phyloP scores from a whole-genome alignment of 2,888 invertebrate species.

The Ptychoptera contaminata region DNA sequence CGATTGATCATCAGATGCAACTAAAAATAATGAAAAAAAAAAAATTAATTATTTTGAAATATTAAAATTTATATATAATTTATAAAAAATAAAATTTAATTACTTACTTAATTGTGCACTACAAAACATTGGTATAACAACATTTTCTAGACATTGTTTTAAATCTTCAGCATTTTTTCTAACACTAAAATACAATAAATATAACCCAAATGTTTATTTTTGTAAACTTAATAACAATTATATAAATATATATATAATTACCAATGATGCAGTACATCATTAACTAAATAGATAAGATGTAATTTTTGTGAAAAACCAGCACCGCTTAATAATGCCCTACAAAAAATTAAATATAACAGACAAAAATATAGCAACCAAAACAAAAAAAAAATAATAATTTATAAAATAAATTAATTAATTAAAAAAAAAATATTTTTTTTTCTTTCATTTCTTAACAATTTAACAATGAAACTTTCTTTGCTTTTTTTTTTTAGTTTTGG shows the following conservation, averaged over 20 bases:
- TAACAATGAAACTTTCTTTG: neutral
- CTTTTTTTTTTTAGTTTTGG: neutral
- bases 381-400: neutral
- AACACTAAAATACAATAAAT: slow-evolving; percentile 47
- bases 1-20: slow-evolving; percentile 74
- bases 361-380: neutral
- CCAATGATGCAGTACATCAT: slow-evolving; percentile 97
- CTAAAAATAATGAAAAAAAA: slow-evolving; percentile 30
- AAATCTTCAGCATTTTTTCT: slow-evolving; percentile 89
- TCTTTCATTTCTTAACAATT: neutral
- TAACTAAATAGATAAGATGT: slow-evolving; percentile 95
- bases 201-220: slow-evolving; percentile 31
- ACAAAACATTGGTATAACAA: slow-evolving; percentile 97
- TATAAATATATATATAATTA: slow-evolving; percentile 35
- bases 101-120: slow-evolving; percentile 66
- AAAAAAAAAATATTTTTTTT: neutral
- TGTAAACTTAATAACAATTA: slow-evolving; percentile 11
- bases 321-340: slow-evolving; percentile 41
- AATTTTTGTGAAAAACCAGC: slow-evolving; percentile 81
- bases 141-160: slow-evolving; percentile 83
- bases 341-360: slow-evolving; percentile 30
- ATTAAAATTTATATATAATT: neutral
- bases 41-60: slow-evolving; percentile 2
- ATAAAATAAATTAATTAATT: slow-evolving; percentile 1
- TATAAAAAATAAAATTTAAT: slow-evolving; percentile 10